Conservation (phyloP, 2,797 vertebrate species). For the Geotrypetes seraphini region DNA sequence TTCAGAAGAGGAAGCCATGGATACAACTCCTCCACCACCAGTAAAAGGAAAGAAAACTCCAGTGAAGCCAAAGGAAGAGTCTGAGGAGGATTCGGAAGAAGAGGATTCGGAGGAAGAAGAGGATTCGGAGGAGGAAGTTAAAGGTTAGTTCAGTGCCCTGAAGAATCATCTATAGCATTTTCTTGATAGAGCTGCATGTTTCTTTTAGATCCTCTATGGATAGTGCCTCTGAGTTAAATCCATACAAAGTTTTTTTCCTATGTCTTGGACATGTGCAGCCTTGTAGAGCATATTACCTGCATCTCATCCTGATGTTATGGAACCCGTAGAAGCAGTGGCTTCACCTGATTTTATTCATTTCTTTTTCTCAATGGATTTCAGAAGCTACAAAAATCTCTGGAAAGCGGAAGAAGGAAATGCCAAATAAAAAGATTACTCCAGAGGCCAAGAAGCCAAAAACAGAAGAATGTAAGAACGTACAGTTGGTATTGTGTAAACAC, state of each 20-base stretch:
- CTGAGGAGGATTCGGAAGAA: conserved; percentile 75
- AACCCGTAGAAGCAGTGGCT: no score
- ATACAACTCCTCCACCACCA: conserved; percentile 57
- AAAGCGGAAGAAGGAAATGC: conserved; percentile 82
- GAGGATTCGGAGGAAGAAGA: conserved; percentile 77
- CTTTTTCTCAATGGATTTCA: conserved; percentile 17
- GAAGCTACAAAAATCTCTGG: conserved; percentile 59
- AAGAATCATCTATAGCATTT: no score
- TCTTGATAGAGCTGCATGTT: no score
- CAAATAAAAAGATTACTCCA: conserved; percentile 68
- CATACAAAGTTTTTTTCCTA: no score
- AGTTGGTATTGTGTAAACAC: no score
- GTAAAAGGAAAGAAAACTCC: conserved; percentile 73
- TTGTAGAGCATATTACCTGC: no score
- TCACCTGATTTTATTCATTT: background rate
- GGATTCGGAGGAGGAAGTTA: conserved; percentile 64
- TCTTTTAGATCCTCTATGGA: no score
- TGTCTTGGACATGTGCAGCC: no score
- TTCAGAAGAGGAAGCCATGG: conserved; percentile 84
- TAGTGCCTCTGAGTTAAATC: no score
- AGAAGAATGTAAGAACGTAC: conserved; percentile 69
- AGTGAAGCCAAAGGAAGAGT: conserved; percentile 71
- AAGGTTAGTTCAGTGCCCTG: conserved; percentile 35
- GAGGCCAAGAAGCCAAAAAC: conserved; percentile 81
- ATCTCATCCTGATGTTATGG: no score